phyloP scores from a whole-genome alignment of 2,797 vertebrate species.

The Taeniopygia guttata region DNA sequence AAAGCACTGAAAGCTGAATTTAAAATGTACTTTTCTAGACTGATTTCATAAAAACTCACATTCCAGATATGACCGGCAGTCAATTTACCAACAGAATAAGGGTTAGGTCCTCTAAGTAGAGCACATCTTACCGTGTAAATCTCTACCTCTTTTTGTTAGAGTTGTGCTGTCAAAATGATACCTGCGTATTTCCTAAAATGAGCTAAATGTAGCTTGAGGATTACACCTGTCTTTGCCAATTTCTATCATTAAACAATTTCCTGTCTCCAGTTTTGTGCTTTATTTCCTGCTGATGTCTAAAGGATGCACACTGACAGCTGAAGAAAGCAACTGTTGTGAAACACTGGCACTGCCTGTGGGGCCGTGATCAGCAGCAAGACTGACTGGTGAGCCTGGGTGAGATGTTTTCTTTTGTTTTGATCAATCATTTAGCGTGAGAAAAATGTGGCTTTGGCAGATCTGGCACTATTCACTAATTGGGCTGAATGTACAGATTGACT shows the following conservation, averaged over 20 bases:
- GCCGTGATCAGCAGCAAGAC: neutral
- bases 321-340: neutral
- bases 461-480: constrained; percentile 18
- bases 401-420: constrained; percentile 35
- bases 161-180: constrained; percentile 3
- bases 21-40: neutral
- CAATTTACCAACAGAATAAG: neutral
- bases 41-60: neutral
- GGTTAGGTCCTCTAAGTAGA: neutral
- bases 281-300: constrained; percentile 25
- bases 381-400: neutral
- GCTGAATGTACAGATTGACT: constrained; percentile 33
- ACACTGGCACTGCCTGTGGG: constrained; percentile 8
- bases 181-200: constrained; percentile 1
- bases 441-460: neutral
- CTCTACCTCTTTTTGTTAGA: neutral
- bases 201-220: constrained; percentile 24
- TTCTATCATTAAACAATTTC: constrained; percentile 32
- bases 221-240: constrained; percentile 35
- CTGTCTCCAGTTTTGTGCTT: neutral
- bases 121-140: neutral
- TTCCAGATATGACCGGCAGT: neutral
- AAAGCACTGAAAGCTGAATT: neutral
- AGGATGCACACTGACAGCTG: neutral
- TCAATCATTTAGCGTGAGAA: neutral